Conservation (phyloP, 2,113 vertebrate genomes). For the Axis porcinus region DNA sequence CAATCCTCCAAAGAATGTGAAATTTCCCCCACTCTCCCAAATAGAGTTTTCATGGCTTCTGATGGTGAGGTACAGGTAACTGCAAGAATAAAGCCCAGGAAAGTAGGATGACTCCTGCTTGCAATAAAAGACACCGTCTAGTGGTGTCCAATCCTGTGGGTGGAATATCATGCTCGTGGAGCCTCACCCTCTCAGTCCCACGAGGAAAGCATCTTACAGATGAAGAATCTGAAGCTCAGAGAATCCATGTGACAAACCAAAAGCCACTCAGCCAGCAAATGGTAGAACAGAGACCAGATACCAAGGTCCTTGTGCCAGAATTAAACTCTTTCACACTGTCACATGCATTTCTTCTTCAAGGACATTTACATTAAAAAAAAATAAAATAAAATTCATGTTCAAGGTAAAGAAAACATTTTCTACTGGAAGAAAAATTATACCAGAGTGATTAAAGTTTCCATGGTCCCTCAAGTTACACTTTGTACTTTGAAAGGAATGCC, state of each 20-base stretch:
- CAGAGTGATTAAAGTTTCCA: constrained; percentile 28
- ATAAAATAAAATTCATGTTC: neutral
- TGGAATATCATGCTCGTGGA: neutral
- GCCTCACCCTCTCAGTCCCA: neutral
- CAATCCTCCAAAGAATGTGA: neutral
- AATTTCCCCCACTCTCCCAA: neutral
- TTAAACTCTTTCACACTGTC: neutral
- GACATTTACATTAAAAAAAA: neutral
- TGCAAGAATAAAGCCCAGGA: neutral
- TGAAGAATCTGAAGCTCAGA: neutral
- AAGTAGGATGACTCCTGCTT: neutral
- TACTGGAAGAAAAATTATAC: neutral
- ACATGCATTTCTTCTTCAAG: neutral
- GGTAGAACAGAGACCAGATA: neutral
- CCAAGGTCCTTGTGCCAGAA: neutral
- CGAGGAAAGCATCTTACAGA: neutral
- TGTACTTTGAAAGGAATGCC: constrained; percentile 35
- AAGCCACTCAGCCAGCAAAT: neutral
- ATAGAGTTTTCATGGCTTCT: neutral
- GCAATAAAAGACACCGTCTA: neutral
- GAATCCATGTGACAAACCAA: neutral
- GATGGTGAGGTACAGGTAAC: neutral
- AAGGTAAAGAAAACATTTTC: constrained; percentile 26
- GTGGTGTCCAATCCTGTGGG: rapidly evolving
- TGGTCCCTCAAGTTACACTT: constrained; percentile 23